Evolutionary conservation across 2,113 vertebrate genomes (phyloP), one percentile per base, ranked within the genome.

Genomic region (Eleginops maclovinus): DNA sequence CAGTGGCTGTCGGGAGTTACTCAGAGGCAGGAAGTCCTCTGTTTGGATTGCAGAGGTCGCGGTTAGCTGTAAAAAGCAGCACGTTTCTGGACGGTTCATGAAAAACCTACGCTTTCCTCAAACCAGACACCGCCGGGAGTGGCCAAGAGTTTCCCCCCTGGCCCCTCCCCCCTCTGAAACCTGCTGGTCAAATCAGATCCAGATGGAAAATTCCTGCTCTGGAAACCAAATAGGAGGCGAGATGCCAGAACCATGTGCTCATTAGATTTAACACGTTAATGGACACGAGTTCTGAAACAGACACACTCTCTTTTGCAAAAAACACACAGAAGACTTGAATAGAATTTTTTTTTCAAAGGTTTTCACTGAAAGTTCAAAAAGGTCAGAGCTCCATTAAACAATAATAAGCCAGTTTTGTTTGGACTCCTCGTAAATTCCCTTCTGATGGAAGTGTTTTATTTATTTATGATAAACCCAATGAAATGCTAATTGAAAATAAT

Each of bases 71-170:
- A 12, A 65, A 47, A 65, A 19, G 40, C 58, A 19, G 2, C 51
- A 73, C 2, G 6, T 58, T 50, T 62, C 19, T 77, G 62, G 59
- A 65, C 1, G 4, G 7, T 8, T 58, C 19, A 19, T 31, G 0
- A 28, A 49, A 53, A 62, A 4, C 19, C 10, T 50, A 47, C 6
- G n/a, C 14, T 15, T 43, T 12, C n/a, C 11, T 66, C 36, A 43
- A 43, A 62, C 19, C 61, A 62, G n/a, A 49, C 28, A 40, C 63
- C 41, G 53, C 51, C 65, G 78, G 36, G 53, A 60, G 65, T 65
- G 55, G 46, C 64, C 7, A 49, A 19, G 19, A 60, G 13, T 14
- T 9, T 4, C 15, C 43, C 31, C 49, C 14, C n/a, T n/a, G 2
- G 0, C 6, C 7, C 44, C 26, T 4, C 15, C 26, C 3, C 19